These are phyloP conservation scores for Harlomillsia oculata DNA, from an alignment of 1,140 invertebrate genomes.

Conservation along the genomic window DNA sequence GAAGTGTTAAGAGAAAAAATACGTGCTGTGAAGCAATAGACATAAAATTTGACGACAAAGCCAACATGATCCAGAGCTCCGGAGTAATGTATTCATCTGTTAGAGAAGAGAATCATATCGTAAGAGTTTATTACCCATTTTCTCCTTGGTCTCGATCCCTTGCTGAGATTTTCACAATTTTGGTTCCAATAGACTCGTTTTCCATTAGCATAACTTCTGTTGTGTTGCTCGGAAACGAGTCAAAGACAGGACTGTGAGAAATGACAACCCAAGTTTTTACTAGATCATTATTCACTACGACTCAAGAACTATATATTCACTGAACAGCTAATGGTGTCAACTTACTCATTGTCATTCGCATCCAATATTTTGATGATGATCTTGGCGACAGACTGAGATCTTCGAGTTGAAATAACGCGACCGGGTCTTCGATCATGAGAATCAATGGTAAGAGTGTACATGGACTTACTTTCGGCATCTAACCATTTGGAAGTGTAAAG, in stretches of 20 bases:
- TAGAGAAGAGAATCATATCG: too few species aligned
- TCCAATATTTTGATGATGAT: constrained; percentile 40
- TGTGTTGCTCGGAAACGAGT: constrained; percentile 19
- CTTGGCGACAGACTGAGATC: constrained; percentile 34
- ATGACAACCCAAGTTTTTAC: background rate
- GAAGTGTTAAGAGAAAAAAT: too few species aligned
- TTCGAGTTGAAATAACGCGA: constrained; percentile 19
- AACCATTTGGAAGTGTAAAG: constrained; percentile 71
- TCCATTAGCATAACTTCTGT: constrained; percentile 53
- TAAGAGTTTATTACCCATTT: constrained; percentile 53
- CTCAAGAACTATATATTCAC: background rate
- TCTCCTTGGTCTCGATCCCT: constrained; percentile 82
- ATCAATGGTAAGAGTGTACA: constrained; percentile 76
- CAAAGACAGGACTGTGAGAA: constrained; percentile 8
- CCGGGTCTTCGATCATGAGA: constrained; percentile 27
- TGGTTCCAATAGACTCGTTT: constrained; percentile 73
- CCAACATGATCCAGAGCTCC: too few species aligned
- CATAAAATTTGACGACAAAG: too few species aligned
- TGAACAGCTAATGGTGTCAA: constrained; percentile 31
- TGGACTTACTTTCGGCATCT: constrained; percentile 77
- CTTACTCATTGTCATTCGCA: constrained; percentile 41
- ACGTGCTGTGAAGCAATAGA: too few species aligned
- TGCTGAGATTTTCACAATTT: constrained; percentile 60
- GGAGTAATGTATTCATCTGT: too few species aligned
- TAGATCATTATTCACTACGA: background rate